Conservation (phyloP, 2,797 vertebrate species). For the Alcedo atthis region DNA sequence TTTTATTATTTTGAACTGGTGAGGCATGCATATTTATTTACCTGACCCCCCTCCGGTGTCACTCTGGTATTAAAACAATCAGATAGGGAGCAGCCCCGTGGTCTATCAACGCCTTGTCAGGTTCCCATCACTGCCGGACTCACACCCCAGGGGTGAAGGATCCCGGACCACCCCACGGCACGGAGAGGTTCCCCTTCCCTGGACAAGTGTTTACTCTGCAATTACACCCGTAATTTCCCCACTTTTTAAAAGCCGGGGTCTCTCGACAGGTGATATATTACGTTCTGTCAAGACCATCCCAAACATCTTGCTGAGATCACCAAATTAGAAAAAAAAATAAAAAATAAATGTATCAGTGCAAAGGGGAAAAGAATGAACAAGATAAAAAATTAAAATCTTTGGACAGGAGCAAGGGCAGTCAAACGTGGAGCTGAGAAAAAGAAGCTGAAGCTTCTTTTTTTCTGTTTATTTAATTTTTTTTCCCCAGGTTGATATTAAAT, state of each 20-base stretch:
- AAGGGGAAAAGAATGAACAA: not conserved
- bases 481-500: not conserved
- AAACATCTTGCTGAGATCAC: not conserved
- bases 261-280: constrained; percentile 6
- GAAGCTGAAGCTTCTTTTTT: too few relatives aligned
- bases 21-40: constrained; percentile 97
- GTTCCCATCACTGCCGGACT: not conserved
- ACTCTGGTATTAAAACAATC: constrained; percentile 82
- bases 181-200: not conserved
- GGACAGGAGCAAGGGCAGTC: not conserved
- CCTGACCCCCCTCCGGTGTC: constrained; percentile 84
- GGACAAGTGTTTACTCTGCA: not conserved
- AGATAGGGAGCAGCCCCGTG: constrained; percentile 66
- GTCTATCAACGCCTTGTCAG: constrained; percentile 34
- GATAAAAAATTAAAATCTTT: constrained; percentile 26
- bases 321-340: not conserved
- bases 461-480: not conserved
- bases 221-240: not conserved
- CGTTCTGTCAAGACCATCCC: constrained; percentile 2
- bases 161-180: not conserved
- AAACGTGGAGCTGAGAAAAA: not conserved
- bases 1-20: constrained; percentile 98
- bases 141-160: not conserved
- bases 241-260: not conserved
- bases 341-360: not conserved